Evolutionary conservation across 2,113 vertebrate species (phyloP).

Genomic region (Malurus cyaneus): DNA sequence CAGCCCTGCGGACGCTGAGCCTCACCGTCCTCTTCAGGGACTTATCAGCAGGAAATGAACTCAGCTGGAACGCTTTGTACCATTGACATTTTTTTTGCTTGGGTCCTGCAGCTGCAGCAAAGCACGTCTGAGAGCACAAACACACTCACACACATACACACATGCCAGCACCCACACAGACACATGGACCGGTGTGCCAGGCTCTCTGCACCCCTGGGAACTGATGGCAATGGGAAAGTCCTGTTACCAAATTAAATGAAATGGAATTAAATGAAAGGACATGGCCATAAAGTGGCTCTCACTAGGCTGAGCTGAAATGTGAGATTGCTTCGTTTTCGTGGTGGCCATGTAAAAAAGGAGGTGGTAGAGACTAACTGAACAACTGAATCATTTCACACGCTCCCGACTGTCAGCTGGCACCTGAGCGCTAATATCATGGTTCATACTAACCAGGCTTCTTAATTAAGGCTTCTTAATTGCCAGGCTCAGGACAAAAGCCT

Average conservation of each 20-base stretch:
- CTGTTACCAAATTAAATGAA: not conserved
- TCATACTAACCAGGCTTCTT: not conserved
- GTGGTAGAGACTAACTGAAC: not conserved
- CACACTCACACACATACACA: not conserved
- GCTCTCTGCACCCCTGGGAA: not conserved
- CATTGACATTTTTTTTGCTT: constrained; percentile 17
- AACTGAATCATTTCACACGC: rapidly evolving
- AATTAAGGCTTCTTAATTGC: not conserved
- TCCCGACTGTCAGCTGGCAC: not conserved
- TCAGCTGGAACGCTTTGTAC: constrained; percentile 59
- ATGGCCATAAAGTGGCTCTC: not conserved
- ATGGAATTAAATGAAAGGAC: not conserved
- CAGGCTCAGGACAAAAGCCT: not conserved
- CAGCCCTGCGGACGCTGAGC: not conserved
- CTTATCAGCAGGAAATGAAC: constrained; percentile 71
- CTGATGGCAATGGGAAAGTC: not conserved
- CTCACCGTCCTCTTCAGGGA: constrained; percentile 56
- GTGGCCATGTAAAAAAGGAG: not conserved
- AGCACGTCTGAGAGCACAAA: not conserved
- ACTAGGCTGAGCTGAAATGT: not conserved
- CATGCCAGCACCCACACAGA: not conserved
- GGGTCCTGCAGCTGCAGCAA: constrained; percentile 64
- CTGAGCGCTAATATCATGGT: not conserved
- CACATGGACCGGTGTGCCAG: rapidly evolving
- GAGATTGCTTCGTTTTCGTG: rapidly evolving